Base-by-base conservation (phyloP, 1,140 invertebrate species). In the Propsilocerus akamusi region DNA sequence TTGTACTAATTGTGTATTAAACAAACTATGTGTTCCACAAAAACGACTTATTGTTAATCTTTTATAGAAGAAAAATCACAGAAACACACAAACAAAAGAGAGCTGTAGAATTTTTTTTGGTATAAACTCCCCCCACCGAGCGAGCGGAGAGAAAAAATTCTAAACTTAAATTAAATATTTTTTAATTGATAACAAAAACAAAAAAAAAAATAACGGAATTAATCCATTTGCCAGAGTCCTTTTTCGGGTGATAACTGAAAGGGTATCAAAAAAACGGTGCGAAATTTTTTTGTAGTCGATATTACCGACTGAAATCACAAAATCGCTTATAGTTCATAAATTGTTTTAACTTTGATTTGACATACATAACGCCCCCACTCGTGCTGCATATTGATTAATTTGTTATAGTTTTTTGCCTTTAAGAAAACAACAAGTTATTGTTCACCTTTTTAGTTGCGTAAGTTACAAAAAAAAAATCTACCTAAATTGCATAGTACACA, bases 1-100 rank as follows among this genome's bases (percentile, higher is more conserved):
- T 41, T 41, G 34, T 41, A 41, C 34, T 41, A 41, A 41, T 20
- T 41, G 17, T 41, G 34, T 41, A 41, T 41, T 41, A 41, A 41
- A 17, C 11, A 41, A 41, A 41, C 34, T 41, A 41, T 41, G 34
- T 41, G 34, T 41, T 41, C 34, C 34, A 41, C 34, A 41, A 41
- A 30, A 41, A 41, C 34, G 34, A 41, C 34, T 41, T 41, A 41
- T 41, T 41, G n/a, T 14, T 41, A 17, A 41, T 20, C 22, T 20
- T 41, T 41, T 41, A 41, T 5, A 41, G 22, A 41, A 41, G 34
- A 41, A 17, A 37, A 41, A 37, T 8, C 12, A 37, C 20, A 37
- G 32, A 30, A 30, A 30, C 2, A 20, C 17, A 20, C 17, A 22
- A 17, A 17, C 6, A 41, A 41, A 20, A 41, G 20, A 37, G 5